A percentile compares a stretch with the other conserved stretches of the same genome.
These are phyloP conservation scores for Pseudopipra pipra DNA, from an alignment of 2,113 vertebrate species.

Conservation along the genomic window DNA sequence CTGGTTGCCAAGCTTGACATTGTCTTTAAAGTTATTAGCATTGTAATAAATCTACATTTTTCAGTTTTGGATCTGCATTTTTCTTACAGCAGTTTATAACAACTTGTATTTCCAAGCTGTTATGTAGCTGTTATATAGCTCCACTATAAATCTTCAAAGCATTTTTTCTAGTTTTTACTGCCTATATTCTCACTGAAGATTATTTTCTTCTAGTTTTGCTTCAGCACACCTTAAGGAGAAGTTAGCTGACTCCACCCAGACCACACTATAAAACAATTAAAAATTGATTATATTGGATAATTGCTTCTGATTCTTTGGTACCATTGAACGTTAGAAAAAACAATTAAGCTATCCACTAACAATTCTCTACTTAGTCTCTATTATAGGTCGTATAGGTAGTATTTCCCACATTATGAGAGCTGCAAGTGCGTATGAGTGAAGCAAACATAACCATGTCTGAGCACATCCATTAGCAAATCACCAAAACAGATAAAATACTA, in stretches of 20 bases:
- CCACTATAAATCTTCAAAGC: neutral
- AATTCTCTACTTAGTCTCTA: neutral
- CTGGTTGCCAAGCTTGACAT: neutral
- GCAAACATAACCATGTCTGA: fast-evolving
- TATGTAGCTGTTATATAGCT: neutral
- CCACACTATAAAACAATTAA: neutral
- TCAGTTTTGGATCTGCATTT: neutral
- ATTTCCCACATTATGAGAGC: neutral
- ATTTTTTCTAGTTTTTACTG: neutral
- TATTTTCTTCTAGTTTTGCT: neutral
- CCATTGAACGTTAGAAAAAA: neutral
- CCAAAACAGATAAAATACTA: neutral
- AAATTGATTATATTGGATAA: neutral
- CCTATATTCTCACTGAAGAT: neutral
- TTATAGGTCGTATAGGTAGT: neutral
- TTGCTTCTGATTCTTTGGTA: neutral
- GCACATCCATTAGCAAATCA: neutral
- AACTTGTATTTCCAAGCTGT: neutral
- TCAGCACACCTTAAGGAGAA: neutral
- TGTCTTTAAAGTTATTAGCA: neutral
- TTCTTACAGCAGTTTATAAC: neutral
- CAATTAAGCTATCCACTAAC: neutral
- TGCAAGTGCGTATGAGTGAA: neutral
- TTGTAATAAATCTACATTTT: neutral
- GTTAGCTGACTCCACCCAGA: neutral